These are phyloP conservation scores for Xiphorhynchus elegans DNA, from an alignment of 2,113 vertebrate species.

Conservation along the genomic window DNA sequence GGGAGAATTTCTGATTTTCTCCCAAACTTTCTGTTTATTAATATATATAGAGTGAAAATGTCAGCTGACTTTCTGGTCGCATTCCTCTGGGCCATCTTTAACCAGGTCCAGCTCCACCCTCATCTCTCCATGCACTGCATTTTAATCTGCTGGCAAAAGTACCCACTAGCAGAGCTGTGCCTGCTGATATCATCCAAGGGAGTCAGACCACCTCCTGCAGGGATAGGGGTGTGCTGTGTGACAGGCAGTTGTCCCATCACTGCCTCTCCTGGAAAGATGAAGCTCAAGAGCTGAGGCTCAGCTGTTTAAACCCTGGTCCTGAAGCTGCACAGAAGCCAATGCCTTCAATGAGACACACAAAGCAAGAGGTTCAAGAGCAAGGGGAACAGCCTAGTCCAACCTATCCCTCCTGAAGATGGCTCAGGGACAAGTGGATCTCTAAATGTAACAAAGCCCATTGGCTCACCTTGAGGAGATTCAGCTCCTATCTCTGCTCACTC, in stretches of 20 bases:
- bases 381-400: background rate
- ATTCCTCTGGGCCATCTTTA: background rate
- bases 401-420: background rate
- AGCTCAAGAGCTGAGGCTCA: background rate
- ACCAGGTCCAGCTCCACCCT: background rate
- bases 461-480: background rate
- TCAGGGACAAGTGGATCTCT: background rate
- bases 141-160: background rate
- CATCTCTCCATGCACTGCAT: background rate
- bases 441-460: background rate
- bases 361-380: background rate
- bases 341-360: background rate
- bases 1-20: background rate
- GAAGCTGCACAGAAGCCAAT: background rate
- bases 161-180: background rate
- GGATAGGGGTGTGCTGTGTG: background rate
- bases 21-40: background rate
- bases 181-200: accelerated
- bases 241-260: background rate
- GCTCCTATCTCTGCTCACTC: background rate
- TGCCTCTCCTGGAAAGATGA: background rate
- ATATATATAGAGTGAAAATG: background rate
- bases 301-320: background rate
- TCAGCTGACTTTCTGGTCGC: background rate
- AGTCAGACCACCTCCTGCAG: background rate